These are phyloP conservation scores for Hemicrepidius hirtus DNA, from an alignment of 2,888 invertebrate genomes.

Conservation along the genomic window DNA sequence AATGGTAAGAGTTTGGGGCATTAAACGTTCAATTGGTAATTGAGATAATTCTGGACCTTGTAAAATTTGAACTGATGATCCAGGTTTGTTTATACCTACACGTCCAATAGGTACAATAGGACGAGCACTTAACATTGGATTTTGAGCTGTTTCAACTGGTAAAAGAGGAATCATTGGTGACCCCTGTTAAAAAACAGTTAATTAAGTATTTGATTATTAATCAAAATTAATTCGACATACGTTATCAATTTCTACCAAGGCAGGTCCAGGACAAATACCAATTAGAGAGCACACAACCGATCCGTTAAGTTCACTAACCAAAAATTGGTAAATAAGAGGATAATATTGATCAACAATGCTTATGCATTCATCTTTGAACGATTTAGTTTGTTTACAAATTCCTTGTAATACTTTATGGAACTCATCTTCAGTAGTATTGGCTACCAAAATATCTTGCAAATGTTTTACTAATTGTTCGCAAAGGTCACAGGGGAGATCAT, in stretches of 20 bases:
- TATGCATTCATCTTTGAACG: conserved; percentile 84
- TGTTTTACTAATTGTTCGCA: conserved; percentile 89
- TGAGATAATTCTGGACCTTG: conserved; percentile 68
- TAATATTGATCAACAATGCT: conserved; percentile 88
- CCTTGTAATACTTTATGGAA: conserved; percentile 86
- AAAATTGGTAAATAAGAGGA: conserved; percentile 80
- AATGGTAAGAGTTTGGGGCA: conserved; percentile 66
- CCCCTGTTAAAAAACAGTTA: conserved; percentile 49
- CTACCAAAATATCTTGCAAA: conserved; percentile 84
- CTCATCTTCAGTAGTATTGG: conserved; percentile 89
- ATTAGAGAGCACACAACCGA: conserved; percentile 82
- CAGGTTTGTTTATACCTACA: conserved; percentile 33
- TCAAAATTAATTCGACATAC: conserved; percentile 55
- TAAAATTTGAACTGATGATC: conserved; percentile 29
- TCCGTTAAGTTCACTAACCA: conserved; percentile 82
- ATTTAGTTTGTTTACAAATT: conserved; percentile 86
- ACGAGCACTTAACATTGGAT: conserved; percentile 27
- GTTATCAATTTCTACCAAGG: conserved; percentile 57
- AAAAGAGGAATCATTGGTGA: conserved; percentile 78
- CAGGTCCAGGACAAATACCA: conserved; percentile 77
- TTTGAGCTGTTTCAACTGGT: conserved; percentile 69
- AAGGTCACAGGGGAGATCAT: conserved; percentile 87
- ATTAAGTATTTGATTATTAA: neutral
- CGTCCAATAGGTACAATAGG: conserved; percentile 39
- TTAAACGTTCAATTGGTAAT: conserved; percentile 75